Base-by-base conservation (phyloP, 2,113 vertebrate genomes). In the Turdus rufiventris region DNA sequence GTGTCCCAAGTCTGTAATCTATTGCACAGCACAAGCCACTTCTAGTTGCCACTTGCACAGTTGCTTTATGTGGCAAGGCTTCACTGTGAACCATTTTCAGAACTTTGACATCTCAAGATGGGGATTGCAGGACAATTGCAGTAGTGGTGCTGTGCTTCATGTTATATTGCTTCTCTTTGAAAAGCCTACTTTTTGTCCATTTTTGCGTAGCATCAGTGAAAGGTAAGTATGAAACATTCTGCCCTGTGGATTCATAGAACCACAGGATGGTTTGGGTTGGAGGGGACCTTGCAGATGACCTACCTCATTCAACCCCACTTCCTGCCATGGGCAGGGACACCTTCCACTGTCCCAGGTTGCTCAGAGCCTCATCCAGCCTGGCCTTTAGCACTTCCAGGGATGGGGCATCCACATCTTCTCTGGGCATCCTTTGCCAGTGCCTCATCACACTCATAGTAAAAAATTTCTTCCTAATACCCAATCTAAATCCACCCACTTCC, bases 291-390 rank as follows among this genome's bases (percentile, higher is more conserved):
- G 29, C 43, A 45, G 26, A 60, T 58, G 38, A 38, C 38, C 38
- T 33, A 18, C 8, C 29, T 34, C 0, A 0, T 47, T 60, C 36
- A 66, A 12, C 5, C 7, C 14, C 8, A 29, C 19, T 58, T 13
- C 16, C 6, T 85, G 18, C 33, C 42, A 6, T 58, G 9, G 43
- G 10, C 68, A 38, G 45, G 13, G 28, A 7, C 15, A 12, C 7
- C 2, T 53, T 38, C 4, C 19, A 6, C 16, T 40, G 23, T 20
- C 18, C 5, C 31, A 23, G 17, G 9, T 48, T 82, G 24, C 31
- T 42, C 29, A 56, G 34, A 26, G 14, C 40, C 6, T 8, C 14
- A 14, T 47, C 40, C 25, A 19, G 4, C 29, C 29, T 23, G 17
- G 14, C n/a, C n/a, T 40, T 23, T 25, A 34, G 6, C 34, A 13